Evolutionary conservation across 2,797 vertebrate species (phyloP).

Genomic region (Agapornis canus): DNA sequence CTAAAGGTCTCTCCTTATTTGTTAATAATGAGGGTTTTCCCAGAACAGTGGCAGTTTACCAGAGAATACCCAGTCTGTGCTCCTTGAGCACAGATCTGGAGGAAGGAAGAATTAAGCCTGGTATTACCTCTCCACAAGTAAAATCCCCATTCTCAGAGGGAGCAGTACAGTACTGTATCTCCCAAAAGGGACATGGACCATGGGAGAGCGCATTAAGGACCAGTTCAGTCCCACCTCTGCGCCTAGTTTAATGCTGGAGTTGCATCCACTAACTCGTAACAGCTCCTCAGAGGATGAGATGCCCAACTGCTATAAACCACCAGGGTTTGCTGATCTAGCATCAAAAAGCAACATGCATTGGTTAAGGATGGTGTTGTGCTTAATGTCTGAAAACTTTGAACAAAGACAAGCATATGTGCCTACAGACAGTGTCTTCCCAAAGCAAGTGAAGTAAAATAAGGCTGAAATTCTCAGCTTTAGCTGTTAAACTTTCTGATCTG

Average conservation of each 20-base stretch:
- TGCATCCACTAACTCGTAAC: not conserved
- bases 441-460: not conserved
- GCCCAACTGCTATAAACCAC: not conserved
- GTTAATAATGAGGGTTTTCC: not conserved
- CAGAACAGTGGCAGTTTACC: not conserved
- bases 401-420: not conserved
- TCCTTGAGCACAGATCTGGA: not conserved
- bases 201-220: not conserved
- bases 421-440: not conserved
- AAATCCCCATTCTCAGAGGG: not conserved
- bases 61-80: not conserved
- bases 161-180: not conserved
- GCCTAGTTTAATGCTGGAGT: not conserved
- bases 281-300: not conserved
- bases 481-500: not conserved
- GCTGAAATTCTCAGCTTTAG: not conserved
- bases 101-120: not conserved
- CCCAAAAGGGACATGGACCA: not conserved
- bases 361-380: not conserved
- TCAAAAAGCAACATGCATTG: not conserved
- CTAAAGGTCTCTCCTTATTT: not conserved
- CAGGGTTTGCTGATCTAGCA: not conserved
- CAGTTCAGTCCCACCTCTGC: not conserved
- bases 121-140: not conserved
- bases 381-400: not conserved